These are phyloP conservation scores for Oryzias celebensis DNA, from an alignment of 2,113 vertebrate genomes.

Conservation along the genomic window DNA sequence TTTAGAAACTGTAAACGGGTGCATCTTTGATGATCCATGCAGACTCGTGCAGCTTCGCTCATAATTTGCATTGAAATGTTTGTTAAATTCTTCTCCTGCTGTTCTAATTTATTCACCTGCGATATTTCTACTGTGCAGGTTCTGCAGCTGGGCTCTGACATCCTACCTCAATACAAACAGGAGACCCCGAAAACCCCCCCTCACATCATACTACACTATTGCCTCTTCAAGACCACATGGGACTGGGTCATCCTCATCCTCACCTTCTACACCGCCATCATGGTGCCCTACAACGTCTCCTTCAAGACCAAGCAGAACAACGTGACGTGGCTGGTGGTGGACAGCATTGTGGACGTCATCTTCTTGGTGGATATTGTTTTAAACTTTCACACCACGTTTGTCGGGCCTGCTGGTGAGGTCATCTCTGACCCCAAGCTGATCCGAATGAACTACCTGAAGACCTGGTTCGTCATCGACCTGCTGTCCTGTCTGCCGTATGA, in stretches of 20 bases:
- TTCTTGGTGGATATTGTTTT: slow-evolving; percentile 98
- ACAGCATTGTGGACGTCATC: slow-evolving; percentile 98
- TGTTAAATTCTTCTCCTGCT: neutral
- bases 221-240: slow-evolving; percentile 99
- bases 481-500: slow-evolving; percentile 97
- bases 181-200: slow-evolving; percentile 99
- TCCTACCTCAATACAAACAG: slow-evolving; percentile 98
- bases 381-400: slow-evolving; percentile 98
- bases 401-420: slow-evolving; percentile 95
- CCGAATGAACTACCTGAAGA: slow-evolving; percentile 99
- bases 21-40: neutral
- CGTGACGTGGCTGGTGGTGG: slow-evolving; percentile 96
- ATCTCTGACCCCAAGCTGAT: slow-evolving; percentile 99
- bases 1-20: neutral
- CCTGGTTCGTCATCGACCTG: slow-evolving; percentile 98
- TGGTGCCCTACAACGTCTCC: slow-evolving; percentile 99
- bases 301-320: slow-evolving; percentile 99
- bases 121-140: slow-evolving; percentile 77
- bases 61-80: neutral
- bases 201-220: slow-evolving; percentile 98
- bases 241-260: slow-evolving; percentile 99
- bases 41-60: neutral
- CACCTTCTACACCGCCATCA: slow-evolving; percentile 98
- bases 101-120: neutral
- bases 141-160: slow-evolving; percentile 95